Percentiles rank a stretch among this genome's conserved stretches.
Evolutionary conservation across 2,797 vertebrate species (phyloP).

Genomic region (Erithacus rubecula): DNA sequence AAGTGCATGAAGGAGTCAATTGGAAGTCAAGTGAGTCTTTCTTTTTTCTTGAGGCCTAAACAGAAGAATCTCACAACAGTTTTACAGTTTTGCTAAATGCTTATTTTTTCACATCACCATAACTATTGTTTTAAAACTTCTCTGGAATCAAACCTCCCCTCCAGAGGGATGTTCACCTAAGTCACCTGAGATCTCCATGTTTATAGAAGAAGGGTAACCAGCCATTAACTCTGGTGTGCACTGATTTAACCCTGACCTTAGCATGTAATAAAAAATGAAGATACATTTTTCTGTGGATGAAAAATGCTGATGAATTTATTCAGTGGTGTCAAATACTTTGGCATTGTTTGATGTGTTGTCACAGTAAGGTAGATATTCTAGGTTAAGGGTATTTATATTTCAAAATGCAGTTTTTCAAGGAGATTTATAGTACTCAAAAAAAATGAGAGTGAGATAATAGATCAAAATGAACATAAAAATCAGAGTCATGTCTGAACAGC

Average conservation of each 20-base stretch:
- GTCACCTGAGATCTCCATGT: neutral
- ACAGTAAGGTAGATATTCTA: constrained; percentile 13
- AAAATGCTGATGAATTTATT: neutral
- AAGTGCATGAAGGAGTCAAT: neutral
- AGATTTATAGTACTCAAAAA: constrained; percentile 8
- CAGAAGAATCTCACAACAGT: neutral
- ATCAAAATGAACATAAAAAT: neutral
- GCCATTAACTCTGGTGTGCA: neutral
- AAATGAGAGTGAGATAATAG: neutral
- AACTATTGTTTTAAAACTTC: neutral
- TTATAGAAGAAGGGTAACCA: neutral
- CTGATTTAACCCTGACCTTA: neutral
- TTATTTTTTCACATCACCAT: neutral
- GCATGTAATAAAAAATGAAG: neutral
- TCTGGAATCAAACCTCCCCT: neutral
- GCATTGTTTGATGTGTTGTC: neutral
- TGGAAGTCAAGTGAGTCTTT: neutral
- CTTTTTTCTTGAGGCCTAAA: neutral
- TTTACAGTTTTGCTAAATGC: neutral
- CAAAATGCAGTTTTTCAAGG: constrained; percentile 7
- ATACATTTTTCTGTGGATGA: neutral
- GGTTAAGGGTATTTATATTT: constrained; percentile 22
- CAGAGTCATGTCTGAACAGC: neutral
- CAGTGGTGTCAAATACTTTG: neutral
- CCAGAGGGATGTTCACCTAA: neutral